Evolutionary conservation across 2,113 vertebrate genomes (phyloP).

Genomic region (Callaeas wilsoni): DNA sequence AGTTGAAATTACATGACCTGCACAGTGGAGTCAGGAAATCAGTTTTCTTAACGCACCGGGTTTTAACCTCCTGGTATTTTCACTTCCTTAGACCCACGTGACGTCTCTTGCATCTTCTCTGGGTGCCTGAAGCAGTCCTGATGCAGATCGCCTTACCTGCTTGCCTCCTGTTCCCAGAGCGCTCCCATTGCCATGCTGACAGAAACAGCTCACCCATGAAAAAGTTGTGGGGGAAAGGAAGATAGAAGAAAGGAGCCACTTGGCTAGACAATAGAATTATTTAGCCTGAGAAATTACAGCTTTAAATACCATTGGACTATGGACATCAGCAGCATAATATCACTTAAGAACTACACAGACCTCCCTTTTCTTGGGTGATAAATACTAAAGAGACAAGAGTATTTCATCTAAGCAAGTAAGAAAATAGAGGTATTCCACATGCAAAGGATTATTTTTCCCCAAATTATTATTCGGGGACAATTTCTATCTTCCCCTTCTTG

Average conservation of each 20-base stretch:
- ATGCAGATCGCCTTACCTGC: background rate
- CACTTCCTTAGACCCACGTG: background rate
- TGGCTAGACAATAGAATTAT: background rate
- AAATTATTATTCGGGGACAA: too few species aligned
- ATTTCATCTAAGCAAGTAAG: slow-evolving; percentile 31
- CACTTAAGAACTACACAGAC: background rate
- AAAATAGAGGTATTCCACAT: slow-evolving; percentile 8
- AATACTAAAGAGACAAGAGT: background rate
- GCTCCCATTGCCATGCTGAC: background rate
- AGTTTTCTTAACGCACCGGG: background rate
- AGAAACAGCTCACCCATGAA: slow-evolving; percentile 21
- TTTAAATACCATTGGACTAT: background rate
- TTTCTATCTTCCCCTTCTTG: background rate
- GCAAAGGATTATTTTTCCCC: too few species aligned
- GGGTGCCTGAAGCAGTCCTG: background rate
- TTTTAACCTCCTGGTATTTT: background rate
- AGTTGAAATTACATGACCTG: background rate
- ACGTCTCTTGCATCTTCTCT: background rate
- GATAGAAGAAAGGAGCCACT: background rate
- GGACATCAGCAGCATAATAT: background rate
- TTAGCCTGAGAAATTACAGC: background rate
- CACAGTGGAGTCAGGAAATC: background rate
- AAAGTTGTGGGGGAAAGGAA: fast-evolving
- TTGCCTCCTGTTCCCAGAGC: background rate
- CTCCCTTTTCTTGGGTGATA: background rate